A percentile compares a stretch with the other conserved stretches of the same genome.
Conservation (phyloP, 1,140 invertebrate genomes). For the Pseudomyrmex concolor region DNA sequence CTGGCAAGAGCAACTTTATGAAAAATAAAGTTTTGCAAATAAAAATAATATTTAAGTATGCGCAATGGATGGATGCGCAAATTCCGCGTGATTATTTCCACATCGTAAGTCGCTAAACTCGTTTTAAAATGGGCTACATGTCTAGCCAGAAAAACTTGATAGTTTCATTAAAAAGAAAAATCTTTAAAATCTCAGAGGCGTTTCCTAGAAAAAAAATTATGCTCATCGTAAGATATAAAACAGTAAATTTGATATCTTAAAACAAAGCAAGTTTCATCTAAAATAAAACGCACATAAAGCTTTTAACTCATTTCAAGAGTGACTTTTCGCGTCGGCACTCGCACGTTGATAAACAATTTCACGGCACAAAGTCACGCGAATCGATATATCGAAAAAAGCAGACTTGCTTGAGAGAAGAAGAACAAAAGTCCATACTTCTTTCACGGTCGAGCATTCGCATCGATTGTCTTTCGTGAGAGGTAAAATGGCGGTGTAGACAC, state of each 20-base stretch:
- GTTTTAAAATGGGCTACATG: too few species aligned
- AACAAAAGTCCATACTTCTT: slow-evolving; percentile 25
- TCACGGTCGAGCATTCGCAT: slow-evolving; percentile 19
- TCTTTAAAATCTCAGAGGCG: too few species aligned
- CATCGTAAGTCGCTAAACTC: too few species aligned
- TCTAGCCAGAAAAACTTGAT: too few species aligned
- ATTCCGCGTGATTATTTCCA: too few species aligned
- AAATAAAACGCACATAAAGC: too few species aligned
- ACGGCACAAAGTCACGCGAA: slow-evolving; percentile 32
- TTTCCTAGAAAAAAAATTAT: too few species aligned
- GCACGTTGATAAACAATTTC: slow-evolving; percentile 15
- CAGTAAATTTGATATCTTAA: too few species aligned
- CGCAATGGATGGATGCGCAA: not conserved
- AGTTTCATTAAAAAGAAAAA: too few species aligned
- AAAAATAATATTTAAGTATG: not conserved
- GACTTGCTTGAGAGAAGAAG: slow-evolving; percentile 14
- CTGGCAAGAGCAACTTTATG: not conserved
- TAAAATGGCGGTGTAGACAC: slow-evolving; percentile 20
- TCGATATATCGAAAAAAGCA: slow-evolving; percentile 14
- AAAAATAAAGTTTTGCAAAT: slow-evolving; percentile 18
- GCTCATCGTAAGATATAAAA: too few species aligned
- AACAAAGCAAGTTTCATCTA: not conserved
- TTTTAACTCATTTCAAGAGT: not conserved
- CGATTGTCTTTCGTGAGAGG: slow-evolving; percentile 11
- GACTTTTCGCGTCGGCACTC: slow-evolving; percentile 16